phyloP scores from a whole-genome alignment of 1,140 invertebrate genomes.

The Notospermus geniculatus region DNA sequence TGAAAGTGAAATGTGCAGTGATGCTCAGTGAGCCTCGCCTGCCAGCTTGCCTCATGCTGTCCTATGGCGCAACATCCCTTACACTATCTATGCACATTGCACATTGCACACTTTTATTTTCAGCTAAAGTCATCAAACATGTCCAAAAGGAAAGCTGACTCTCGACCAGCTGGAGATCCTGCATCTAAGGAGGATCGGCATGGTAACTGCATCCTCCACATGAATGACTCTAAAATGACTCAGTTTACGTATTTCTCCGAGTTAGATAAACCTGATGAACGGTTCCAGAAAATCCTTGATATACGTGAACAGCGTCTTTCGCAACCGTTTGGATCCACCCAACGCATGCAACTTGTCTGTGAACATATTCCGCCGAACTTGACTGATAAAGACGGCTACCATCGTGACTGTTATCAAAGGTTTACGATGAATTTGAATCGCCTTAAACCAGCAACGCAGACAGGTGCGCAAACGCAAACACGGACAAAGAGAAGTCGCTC shows the following conservation, averaged over 20 bases:
- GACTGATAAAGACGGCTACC: not conserved
- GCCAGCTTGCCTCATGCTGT: too few species aligned
- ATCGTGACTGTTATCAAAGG: not conserved
- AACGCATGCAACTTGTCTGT: not conserved
- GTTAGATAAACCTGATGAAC: not conserved
- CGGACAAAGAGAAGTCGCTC: not conserved
- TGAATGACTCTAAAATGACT: constrained; percentile 4
- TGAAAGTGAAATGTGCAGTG: too few species aligned
- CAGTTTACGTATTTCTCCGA: constrained; percentile 1
- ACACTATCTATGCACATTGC: too few species aligned
- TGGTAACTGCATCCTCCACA: constrained; percentile 6
- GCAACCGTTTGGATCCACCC: not conserved
- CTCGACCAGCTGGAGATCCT: too few species aligned
- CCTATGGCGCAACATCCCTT: too few species aligned
- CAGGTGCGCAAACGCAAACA: not conserved
- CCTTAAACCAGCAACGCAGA: not conserved
- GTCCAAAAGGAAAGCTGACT: too few species aligned
- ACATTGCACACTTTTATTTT: too few species aligned
- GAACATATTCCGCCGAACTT: constrained; percentile 3
- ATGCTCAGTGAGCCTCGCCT: too few species aligned
- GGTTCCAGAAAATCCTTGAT: not conserved
- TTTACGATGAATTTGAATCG: constrained; percentile 11
- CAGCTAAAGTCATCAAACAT: too few species aligned
- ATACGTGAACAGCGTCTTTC: constrained; percentile 1
- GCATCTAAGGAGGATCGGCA: too few species aligned